phyloP scores from a whole-genome alignment of 2,113 vertebrate genomes.

The Aphelocoma coerulescens region DNA sequence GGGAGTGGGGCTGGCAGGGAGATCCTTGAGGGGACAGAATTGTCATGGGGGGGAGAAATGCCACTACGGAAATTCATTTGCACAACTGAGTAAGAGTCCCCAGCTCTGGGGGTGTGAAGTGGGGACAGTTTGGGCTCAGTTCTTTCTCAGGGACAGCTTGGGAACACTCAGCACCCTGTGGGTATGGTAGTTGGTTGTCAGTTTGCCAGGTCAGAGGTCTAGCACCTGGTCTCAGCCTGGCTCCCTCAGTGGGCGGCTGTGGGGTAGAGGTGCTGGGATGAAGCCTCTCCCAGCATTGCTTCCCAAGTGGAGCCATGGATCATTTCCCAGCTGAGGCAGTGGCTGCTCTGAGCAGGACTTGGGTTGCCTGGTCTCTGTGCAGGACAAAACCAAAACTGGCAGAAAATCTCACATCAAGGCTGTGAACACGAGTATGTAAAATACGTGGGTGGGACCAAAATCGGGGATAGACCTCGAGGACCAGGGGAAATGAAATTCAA shows the following conservation, averaged over 20 bases:
- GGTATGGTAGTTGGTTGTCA: rapidly evolving
- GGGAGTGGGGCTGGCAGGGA: background rate
- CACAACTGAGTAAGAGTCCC: background rate
- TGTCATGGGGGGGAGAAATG: background rate
- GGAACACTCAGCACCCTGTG: background rate
- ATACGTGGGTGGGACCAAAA: background rate
- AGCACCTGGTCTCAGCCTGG: background rate
- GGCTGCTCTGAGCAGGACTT: background rate
- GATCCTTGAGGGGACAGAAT: background rate
- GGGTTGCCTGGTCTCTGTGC: rapidly evolving
- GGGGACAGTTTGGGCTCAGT: background rate
- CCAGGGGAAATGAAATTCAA: background rate
- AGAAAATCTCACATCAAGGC: background rate
- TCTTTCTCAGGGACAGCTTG: background rate
- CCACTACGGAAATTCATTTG: background rate
- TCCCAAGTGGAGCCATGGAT: rapidly evolving
- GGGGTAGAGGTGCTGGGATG: background rate
- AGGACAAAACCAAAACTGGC: background rate
- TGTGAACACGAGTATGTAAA: background rate
- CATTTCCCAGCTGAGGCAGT: background rate
- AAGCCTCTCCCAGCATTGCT: background rate
- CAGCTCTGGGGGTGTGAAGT: rapidly evolving
- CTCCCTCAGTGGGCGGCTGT: background rate
- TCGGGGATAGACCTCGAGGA: background rate
- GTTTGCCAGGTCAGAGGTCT: background rate